Percentiles rank a stretch among this genome's conserved stretches.
Evolutionary conservation across 2,888 invertebrate genomes (phyloP).

Genomic region (Hydrotaea cyrtoneurina): DNA sequence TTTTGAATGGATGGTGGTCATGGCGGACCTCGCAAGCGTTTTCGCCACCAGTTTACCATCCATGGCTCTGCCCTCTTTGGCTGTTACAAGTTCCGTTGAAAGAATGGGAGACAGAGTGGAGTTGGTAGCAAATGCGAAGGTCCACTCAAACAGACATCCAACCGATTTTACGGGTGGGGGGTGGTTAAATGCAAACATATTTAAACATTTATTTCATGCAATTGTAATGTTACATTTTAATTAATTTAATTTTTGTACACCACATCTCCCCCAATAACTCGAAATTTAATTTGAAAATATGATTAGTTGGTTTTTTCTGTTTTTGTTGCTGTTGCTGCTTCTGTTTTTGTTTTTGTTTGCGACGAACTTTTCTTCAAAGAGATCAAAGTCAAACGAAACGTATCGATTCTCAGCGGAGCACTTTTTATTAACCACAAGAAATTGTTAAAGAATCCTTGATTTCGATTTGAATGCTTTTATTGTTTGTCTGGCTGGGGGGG

Average conservation of each 20-base stretch:
- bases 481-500: conserved; percentile 20
- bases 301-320: neutral
- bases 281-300: conserved; percentile 50
- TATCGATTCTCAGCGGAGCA: conserved; percentile 38
- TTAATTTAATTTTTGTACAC: conserved; percentile 51
- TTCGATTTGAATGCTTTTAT: conserved; percentile 13
- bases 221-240: conserved; percentile 62
- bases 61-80: neutral
- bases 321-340: no score
- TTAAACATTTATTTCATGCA: conserved; percentile 50
- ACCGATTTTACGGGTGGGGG: neutral
- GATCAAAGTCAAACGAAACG: conserved; percentile 54
- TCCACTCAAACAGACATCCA: conserved; percentile 14
- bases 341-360: neutral
- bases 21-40: conserved; percentile 46
- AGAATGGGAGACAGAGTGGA: neutral
- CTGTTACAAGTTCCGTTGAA: neutral
- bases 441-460: conserved; percentile 61
- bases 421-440: conserved; percentile 58
- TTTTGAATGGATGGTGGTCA: conserved; percentile 57
- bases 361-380: conserved; percentile 7
- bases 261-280: conserved; percentile 38
- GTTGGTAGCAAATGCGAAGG: neutral
- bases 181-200: neutral
- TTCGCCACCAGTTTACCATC: no score